Evolutionary conservation across 2,888 invertebrate species (phyloP).

Genomic region (Muscina levida): DNA sequence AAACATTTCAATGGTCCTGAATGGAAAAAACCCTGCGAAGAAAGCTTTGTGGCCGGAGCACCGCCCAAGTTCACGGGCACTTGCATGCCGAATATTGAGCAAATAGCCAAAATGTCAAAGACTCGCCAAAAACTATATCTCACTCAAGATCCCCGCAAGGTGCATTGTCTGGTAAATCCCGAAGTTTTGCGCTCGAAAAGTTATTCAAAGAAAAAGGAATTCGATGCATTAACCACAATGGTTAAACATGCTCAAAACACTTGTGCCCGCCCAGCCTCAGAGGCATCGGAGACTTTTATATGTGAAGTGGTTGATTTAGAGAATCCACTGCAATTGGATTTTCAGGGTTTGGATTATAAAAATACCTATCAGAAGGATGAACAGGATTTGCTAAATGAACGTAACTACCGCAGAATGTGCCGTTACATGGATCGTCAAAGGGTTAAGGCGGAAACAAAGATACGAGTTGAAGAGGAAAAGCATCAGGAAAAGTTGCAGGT

Average conservation of each 20-base stretch:
- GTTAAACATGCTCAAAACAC: slow-evolving; percentile 76
- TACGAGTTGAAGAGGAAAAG: slow-evolving; percentile 70
- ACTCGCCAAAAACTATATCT: slow-evolving; percentile 74
- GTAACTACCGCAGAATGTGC: slow-evolving; percentile 73
- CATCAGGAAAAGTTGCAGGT: slow-evolving; percentile 70
- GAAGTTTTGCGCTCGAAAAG: slow-evolving; percentile 70
- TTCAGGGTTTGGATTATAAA: slow-evolving; percentile 78
- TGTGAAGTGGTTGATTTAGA: slow-evolving; percentile 77
- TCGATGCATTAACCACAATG: slow-evolving; percentile 70
- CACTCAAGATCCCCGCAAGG: slow-evolving; percentile 76
- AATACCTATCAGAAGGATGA: slow-evolving; percentile 76
- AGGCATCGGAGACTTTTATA: slow-evolving; percentile 71
- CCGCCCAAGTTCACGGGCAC: slow-evolving; percentile 71
- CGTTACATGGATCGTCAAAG: slow-evolving; percentile 74
- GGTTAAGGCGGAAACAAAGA: slow-evolving; percentile 68
- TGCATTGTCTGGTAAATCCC: slow-evolving; percentile 75
- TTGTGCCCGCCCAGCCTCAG: slow-evolving; percentile 70
- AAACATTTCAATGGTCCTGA: slow-evolving; percentile 67
- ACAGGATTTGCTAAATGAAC: slow-evolving; percentile 74
- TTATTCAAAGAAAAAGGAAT: slow-evolving; percentile 68
- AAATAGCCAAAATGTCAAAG: slow-evolving; percentile 70
- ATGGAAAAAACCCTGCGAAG: slow-evolving; percentile 72
- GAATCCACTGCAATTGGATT: slow-evolving; percentile 77
- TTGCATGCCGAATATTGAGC: slow-evolving; percentile 71
- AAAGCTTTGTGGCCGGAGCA: slow-evolving; percentile 72